phyloP scores from a whole-genome alignment of 2,888 invertebrate genomes.

The Pammene aurita region DNA sequence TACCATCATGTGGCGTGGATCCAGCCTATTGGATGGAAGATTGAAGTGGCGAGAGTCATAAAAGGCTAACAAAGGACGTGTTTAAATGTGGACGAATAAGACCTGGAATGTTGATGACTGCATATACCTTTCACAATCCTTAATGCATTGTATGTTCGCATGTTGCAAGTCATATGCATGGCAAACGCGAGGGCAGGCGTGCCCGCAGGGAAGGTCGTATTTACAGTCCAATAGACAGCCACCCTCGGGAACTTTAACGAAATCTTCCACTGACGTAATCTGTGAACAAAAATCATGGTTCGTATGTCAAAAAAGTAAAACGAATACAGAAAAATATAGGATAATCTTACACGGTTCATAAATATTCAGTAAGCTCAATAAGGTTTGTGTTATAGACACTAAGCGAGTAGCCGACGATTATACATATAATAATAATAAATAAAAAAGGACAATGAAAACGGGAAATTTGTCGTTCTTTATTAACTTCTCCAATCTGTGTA shows the following conservation, averaged over 20 bases:
- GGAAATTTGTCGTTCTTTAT: too few species aligned
- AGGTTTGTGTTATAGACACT: too few species aligned
- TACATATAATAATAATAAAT: too few species aligned
- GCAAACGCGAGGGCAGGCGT: constrained; percentile 84
- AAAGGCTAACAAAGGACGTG: too few species aligned
- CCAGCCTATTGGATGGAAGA: neutral
- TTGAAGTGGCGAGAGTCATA: too few species aligned
- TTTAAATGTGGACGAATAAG: neutral
- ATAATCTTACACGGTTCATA: constrained; percentile 42
- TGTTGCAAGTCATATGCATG: constrained; percentile 84
- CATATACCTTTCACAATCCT: constrained; percentile 76
- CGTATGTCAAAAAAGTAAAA: neutral
- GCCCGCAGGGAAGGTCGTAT: constrained; percentile 82
- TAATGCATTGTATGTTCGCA: constrained; percentile 67
- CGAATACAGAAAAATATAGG: neutral
- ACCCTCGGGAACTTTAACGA: constrained; percentile 80
- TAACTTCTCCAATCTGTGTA: too few species aligned
- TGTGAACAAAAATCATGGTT: constrained; percentile 44
- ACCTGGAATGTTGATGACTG: neutral
- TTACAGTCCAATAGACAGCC: constrained; percentile 85
- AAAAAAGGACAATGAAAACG: too few species aligned
- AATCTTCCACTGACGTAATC: constrained; percentile 67
- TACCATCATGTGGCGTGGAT: too few species aligned
- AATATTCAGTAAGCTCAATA: too few species aligned
- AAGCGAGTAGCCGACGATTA: too few species aligned